A percentile compares a stretch with the other conserved stretches of the same genome.
phyloP scores from a whole-genome alignment of 2,797 vertebrate genomes.

The Poecile montanus region DNA sequence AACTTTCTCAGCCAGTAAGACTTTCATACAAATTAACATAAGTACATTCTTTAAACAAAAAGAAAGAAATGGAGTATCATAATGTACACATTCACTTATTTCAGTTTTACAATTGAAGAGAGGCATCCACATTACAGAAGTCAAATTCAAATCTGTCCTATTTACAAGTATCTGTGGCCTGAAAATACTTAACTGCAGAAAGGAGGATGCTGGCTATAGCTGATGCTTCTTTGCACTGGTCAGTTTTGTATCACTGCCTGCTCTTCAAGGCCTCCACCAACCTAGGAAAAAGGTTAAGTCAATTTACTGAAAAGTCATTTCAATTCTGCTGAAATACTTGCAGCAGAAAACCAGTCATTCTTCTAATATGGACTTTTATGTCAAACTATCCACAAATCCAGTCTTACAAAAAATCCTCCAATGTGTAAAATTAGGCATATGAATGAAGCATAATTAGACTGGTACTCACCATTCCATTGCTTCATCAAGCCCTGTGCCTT shows the following conservation, averaged over 20 bases:
- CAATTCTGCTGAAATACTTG: neutral
- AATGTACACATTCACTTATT: constrained; percentile 59
- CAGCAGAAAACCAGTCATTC: neutral
- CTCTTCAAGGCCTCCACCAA: constrained; percentile 93
- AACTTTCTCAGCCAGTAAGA: constrained; percentile 42
- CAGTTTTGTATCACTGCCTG: constrained; percentile 83
- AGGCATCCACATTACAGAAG: constrained; percentile 30
- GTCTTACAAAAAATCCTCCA: neutral
- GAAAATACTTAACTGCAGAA: constrained; percentile 45
- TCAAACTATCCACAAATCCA: neutral
- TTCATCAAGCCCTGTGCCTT: constrained; percentile 94
- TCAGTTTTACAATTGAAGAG: constrained; percentile 41
- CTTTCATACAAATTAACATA: constrained; percentile 67
- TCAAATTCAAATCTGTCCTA: constrained; percentile 37
- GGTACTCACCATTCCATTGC: constrained; percentile 94
- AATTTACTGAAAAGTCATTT: neutral
- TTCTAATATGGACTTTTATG: neutral
- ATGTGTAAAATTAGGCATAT: neutral
- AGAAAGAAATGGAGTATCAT: constrained; percentile 57
- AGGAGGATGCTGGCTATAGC: neutral
- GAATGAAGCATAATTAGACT: neutral
- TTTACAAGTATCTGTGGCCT: constrained; percentile 52
- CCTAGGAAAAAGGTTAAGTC: constrained; percentile 9
- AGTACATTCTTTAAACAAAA: constrained; percentile 60
- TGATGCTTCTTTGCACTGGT: neutral